Percentiles rank a stretch among this genome's conserved stretches.
phyloP scores from a whole-genome alignment of 2,113 vertebrate genomes.

The Tapirus terrestris region DNA sequence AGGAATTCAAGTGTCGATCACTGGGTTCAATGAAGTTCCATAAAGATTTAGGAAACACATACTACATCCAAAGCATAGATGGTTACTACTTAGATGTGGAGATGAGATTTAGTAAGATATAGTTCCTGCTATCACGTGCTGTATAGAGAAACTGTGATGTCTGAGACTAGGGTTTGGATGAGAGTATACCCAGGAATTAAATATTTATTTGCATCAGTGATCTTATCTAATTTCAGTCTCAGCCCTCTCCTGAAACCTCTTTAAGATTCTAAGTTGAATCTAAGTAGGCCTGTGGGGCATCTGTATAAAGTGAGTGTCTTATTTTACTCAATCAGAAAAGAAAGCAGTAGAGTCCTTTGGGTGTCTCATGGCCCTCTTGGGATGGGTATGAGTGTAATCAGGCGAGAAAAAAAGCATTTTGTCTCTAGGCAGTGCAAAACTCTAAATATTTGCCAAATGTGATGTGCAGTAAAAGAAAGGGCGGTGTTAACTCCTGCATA shows the following conservation, averaged over 20 bases:
- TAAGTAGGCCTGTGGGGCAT: neutral
- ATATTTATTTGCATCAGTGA: conserved; percentile 16
- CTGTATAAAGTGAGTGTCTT: neutral
- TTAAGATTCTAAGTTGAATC: conserved; percentile 4
- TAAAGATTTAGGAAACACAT: neutral
- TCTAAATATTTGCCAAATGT: neutral
- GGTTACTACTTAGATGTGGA: neutral
- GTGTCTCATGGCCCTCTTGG: neutral
- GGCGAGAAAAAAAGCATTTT: neutral
- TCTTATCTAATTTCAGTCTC: neutral
- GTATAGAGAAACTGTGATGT: neutral
- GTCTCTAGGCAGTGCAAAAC: neutral
- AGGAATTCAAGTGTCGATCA: neutral
- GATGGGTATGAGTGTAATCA: neutral
- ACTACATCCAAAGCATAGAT: neutral
- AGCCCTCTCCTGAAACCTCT: neutral
- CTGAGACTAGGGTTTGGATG: neutral
- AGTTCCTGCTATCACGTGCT: conserved; percentile 12
- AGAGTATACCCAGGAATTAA: neutral
- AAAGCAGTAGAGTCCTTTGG: neutral
- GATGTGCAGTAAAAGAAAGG: neutral
- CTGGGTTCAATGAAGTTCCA: neutral
- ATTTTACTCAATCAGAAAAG: neutral
- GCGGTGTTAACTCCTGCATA: neutral
- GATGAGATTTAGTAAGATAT: neutral